Base-by-base conservation (phyloP, 2,888 invertebrate genomes). In the Drosophila niveifrons region DNA sequence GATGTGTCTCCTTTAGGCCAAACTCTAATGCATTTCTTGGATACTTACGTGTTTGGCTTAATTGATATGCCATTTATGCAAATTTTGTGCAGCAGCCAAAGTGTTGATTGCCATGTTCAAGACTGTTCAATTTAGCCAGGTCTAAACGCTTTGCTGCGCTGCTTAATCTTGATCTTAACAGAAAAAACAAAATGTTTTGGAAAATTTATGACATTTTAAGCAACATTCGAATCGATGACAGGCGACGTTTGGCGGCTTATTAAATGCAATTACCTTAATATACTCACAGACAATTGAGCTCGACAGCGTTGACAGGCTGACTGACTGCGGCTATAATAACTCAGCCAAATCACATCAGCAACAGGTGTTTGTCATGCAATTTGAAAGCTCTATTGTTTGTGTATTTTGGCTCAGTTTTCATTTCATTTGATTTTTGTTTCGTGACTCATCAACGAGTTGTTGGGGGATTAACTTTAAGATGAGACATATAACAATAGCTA, bases 41-140 rank as follows among this genome's bases (percentile, higher is more conserved):
- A 84, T 88, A 87, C 66, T 66, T 56, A 11, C 28, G 47, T 55
- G 48, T 43, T 81, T 69, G 69, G 70, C 67, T 89, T 84, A 87
- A 89, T 84, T 84, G 89, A 89, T 87, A 79, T 87, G 88, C 73
- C 59, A 76, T 84, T 89, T 87, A 89, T 89, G 89, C 76, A 73
- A 89, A 84, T 88, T 2, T 72, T 46, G 39, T 51, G 82, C 48
- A 31, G 51, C 53, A 50, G 39, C 48, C 23, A 47, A 44, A 47
- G 75, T 70, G 71, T 53, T 52, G 34, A 55, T 65, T 46, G 28
- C 43, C 53, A 73, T 56, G 74, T 62, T 50, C 28, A 66, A 67
- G 67, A 56, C 28, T 41, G 15, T 29, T 15, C 17, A 31, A 13
- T 10, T 57, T 46, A 58, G 61, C 71, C 51, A 51, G 66, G 46